A percentile compares a stretch with the other conserved stretches of the same genome.
phyloP scores from a whole-genome alignment of 2,888 invertebrate species.

The Dermolepida albohirtum region DNA sequence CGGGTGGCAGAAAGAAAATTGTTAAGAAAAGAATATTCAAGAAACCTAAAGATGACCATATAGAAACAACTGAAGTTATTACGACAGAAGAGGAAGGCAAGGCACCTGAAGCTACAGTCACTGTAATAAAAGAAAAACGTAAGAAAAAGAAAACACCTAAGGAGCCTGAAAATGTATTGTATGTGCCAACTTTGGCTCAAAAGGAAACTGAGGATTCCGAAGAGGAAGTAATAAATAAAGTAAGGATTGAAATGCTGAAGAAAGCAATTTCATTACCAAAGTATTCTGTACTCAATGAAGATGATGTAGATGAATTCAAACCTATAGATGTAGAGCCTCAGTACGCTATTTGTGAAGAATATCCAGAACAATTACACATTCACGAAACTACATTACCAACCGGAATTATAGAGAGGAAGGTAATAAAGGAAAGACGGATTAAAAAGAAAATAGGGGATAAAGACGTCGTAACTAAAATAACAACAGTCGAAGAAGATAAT shows the following conservation, averaged over 20 bases:
- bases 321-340: slow-evolving; percentile 55
- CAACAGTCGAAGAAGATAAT: slow-evolving; percentile 53
- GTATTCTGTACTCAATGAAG: slow-evolving; percentile 40
- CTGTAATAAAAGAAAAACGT: slow-evolving; percentile 41
- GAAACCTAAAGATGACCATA: slow-evolving; percentile 51
- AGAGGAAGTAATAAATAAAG: slow-evolving; percentile 56
- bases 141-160: slow-evolving; percentile 44
- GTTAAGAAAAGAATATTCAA: slow-evolving; percentile 52
- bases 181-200: slow-evolving; percentile 58
- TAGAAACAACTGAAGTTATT: slow-evolving; percentile 51
- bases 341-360: slow-evolving; percentile 53
- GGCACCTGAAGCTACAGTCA: slow-evolving; percentile 57
- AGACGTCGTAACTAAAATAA: slow-evolving; percentile 59
- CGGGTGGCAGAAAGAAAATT: slow-evolving; percentile 52
- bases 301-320: slow-evolving; percentile 49
- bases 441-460: slow-evolving; percentile 58
- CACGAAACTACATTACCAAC: slow-evolving; percentile 47
- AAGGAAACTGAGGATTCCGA: slow-evolving; percentile 58
- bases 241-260: slow-evolving; percentile 58
- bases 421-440: slow-evolving; percentile 57
- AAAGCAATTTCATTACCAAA: slow-evolving; percentile 51
- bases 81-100: slow-evolving; percentile 47
- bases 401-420: slow-evolving; percentile 51
- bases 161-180: slow-evolving; percentile 54
- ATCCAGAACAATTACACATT: slow-evolving; percentile 49